These are phyloP conservation scores for Thera britannica DNA, from an alignment of 2,888 invertebrate genomes.

Conservation along the genomic window DNA sequence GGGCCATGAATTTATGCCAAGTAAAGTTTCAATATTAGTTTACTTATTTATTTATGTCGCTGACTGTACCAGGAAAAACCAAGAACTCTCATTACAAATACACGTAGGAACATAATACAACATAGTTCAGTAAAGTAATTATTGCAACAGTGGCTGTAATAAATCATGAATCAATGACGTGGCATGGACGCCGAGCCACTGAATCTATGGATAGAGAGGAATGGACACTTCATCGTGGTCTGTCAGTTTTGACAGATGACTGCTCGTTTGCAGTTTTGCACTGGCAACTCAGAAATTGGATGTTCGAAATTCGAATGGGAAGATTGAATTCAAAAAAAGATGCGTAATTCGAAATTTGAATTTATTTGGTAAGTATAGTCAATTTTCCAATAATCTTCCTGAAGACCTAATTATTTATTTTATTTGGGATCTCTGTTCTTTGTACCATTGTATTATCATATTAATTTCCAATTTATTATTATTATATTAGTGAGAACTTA, in stretches of 20 bases:
- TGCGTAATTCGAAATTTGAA: too few relatives aligned
- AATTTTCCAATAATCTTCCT: too few relatives aligned
- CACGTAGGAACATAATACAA: background rate
- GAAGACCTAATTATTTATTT: too few relatives aligned
- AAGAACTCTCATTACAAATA: background rate
- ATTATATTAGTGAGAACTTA: too few relatives aligned
- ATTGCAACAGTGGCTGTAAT: conserved; percentile 25
- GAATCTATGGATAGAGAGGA: conserved; percentile 12
- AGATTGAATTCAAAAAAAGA: background rate
- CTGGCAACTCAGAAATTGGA: conserved; percentile 1
- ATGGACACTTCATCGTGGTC: conserved; percentile 27
- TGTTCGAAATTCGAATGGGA: background rate
- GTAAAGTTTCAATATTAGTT: background rate
- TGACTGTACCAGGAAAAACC: background rate
- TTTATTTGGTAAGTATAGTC: too few relatives aligned
- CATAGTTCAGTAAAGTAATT: conserved; percentile 23
- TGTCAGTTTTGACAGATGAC: conserved; percentile 28
- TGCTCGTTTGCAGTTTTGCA: conserved; percentile 26
- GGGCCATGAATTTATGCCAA: background rate
- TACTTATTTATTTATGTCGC: background rate
- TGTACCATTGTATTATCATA: too few relatives aligned
- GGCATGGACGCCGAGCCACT: conserved; percentile 9
- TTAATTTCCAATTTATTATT: too few relatives aligned
- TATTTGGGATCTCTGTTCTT: too few relatives aligned
- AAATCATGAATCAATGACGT: conserved; percentile 34